Evolutionary conservation across 2,797 vertebrate genomes (phyloP).

Genomic region (Hylomyscus alleni): DNA sequence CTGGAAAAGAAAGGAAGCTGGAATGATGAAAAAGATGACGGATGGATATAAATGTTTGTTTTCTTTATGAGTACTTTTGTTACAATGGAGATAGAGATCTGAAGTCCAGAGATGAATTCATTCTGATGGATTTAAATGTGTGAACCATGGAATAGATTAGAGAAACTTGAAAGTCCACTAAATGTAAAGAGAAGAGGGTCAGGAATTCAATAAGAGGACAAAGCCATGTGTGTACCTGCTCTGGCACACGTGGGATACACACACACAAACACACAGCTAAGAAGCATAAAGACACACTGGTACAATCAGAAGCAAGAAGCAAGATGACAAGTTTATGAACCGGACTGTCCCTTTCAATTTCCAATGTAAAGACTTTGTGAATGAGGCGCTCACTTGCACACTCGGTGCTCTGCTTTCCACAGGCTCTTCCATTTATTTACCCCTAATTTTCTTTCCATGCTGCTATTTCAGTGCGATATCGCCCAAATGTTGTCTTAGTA

Average conservation of each 20-base stretch:
- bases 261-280: neutral
- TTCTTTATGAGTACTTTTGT: neutral
- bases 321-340: constrained; percentile 48
- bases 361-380: constrained; percentile 70
- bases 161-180: neutral
- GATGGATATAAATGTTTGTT: neutral
- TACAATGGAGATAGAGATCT: neutral
- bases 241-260: neutral
- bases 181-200: neutral
- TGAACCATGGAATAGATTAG: neutral
- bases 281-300: neutral
- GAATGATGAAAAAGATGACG: neutral
- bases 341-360: constrained; percentile 22
- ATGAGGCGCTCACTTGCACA: neutral
- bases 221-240: neutral
- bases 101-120: constrained; percentile 7
- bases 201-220: neutral
- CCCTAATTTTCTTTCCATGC: constrained; percentile 66
- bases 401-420: constrained; percentile 65
- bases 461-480: constrained; percentile 70
- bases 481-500: constrained; percentile 78
- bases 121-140: neutral
- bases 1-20: neutral
- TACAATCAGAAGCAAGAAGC: constrained; percentile 40
- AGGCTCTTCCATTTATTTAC: constrained; percentile 65